Evolutionary conservation across 1,140 invertebrate genomes (phyloP), one percentile per base, ranked within the genome.

Genomic region (Subanguina moxae): DNA sequence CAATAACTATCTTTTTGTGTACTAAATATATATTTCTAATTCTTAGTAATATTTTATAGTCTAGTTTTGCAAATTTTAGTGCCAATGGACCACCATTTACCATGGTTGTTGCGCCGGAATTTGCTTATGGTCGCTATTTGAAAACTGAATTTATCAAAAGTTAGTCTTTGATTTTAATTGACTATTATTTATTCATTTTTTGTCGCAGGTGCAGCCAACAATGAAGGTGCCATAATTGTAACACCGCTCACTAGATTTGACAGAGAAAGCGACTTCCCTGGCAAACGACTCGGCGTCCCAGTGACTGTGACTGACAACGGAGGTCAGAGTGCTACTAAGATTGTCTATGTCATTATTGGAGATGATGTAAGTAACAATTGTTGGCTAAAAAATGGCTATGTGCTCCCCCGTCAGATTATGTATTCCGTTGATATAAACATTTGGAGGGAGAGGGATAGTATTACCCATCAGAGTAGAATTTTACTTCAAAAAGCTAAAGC

Each of bases 301-400:
- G 52, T 82, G 17, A 65, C 72, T 13, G 66, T 82, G 42, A 65
- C 68, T 13, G 80, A 82, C 64, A 57, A 59, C 9, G 74, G 68
- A 28, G 80, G 78, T 23, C 70, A 68, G 13, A 32, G 56, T 23
- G 72, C 68, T 27, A 64, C 73, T 25, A 57, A 71, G 28, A 70
- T 65, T 43, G 80, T 82, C 48, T 71, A 73, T 61, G 68, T 82
- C 17, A 73, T 79, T 52, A 81, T 82, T 66, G 80, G 80, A 62
- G 80, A 82, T 61, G 46, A 76, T 75, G 78, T 80, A 62, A 72
- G 70, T n/a, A n/a, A n/a, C n/a, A n/a, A n/a, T n/a, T n/a, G n/a
- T 61, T 1, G 8, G 32, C 32, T 38, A 5, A 38, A 38, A 38
- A 11, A 38, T 11, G 32, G 11, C n/a, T n/a, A n/a, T n/a, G n/a